Evolutionary conservation across 2,888 invertebrate species (phyloP), one percentile per base, ranked within the genome.

Genomic region (Carabus problematicus): DNA sequence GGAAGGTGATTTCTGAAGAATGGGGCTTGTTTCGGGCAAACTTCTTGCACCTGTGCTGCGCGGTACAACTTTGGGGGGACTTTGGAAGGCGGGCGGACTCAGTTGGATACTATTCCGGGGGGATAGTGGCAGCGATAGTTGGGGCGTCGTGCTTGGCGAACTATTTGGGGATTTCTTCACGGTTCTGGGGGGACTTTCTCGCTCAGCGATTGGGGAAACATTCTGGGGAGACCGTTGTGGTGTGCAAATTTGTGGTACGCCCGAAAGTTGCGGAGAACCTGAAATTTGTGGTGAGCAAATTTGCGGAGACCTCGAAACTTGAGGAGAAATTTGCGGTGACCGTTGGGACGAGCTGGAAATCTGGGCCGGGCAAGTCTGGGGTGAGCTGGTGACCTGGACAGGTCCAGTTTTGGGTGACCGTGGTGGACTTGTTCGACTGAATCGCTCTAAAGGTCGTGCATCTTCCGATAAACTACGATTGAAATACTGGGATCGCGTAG

Each of bases 191-290:
- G 11, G 74, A 69, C 9, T 75, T 70, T 54, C 74, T 63, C 16
- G 6, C 9, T 45, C 45, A 18, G 8, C 7, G 11, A 55, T 55
- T 18, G 55, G 29, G 19, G 18, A 55, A 55, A 8, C 19, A 18
- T 19, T 55, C 11, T 11, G 74, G 7, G 76, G 75, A 11, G 79
- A 78, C 70, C 77, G 77, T 72, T 79, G 79, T 14, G 78, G 75
- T 9, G 72, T 8, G 72, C 64, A 49, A 72, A 64, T 43, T 47
- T 58, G 45, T 45, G 45, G 55, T 18, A 18, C 12, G n/a, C 41
- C 55, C 60, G n/a, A 67, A 56, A 41, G 63, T 71, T 70, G 19
- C 11, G 54, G 16, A 11, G 54, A 18, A 7, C 16, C 9, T 11
- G 8, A 55, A 55, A 12, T 12, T 55, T 55, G 14, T 19, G 55